phyloP scores from a whole-genome alignment of 2,113 vertebrate genomes.

The Taurulus bubalis region DNA sequence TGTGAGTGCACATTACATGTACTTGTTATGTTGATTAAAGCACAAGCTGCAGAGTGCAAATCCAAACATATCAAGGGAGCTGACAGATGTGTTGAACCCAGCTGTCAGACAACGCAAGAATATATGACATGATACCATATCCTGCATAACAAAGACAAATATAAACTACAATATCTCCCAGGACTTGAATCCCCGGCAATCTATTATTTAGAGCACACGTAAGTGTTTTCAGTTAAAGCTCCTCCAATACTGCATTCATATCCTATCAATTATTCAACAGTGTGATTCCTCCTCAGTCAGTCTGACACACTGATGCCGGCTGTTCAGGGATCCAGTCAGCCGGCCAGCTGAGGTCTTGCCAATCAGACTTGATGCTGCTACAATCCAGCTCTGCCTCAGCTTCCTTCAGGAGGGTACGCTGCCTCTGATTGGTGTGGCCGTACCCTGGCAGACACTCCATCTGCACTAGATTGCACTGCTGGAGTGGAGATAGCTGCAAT shows the following conservation, averaged over 20 bases:
- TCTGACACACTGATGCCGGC: slow-evolving; percentile 59
- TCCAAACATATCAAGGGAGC: slow-evolving; percentile 25
- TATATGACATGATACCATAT: slow-evolving; percentile 50
- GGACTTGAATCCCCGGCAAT: slow-evolving; percentile 64
- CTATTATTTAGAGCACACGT: slow-evolving; percentile 77
- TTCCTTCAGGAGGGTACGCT: slow-evolving; percentile 55
- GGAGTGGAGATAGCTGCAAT: slow-evolving; percentile 76
- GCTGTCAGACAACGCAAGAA: slow-evolving; percentile 47
- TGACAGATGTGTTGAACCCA: slow-evolving; percentile 32
- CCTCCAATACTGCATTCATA: slow-evolving; percentile 75
- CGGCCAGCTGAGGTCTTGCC: slow-evolving; percentile 57
- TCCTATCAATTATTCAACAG: slow-evolving; percentile 79
- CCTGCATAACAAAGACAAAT: slow-evolving; percentile 67
- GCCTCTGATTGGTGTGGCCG: slow-evolving; percentile 63
- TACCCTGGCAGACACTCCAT: slow-evolving; percentile 66
- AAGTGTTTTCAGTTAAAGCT: slow-evolving; percentile 82
- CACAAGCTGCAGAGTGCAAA: neutral
- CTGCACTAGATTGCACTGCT: slow-evolving; percentile 69
- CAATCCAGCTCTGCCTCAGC: slow-evolving; percentile 37
- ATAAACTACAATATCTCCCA: slow-evolving; percentile 68
- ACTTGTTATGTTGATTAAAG: slow-evolving; percentile 26
- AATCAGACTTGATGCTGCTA: slow-evolving; percentile 61
- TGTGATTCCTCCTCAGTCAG: slow-evolving; percentile 64
- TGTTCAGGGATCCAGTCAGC: slow-evolving; percentile 56
- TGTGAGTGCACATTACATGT: slow-evolving; percentile 1